Conservation (phyloP, 2,113 vertebrate genomes). For the Plestiodon gilberti region DNA sequence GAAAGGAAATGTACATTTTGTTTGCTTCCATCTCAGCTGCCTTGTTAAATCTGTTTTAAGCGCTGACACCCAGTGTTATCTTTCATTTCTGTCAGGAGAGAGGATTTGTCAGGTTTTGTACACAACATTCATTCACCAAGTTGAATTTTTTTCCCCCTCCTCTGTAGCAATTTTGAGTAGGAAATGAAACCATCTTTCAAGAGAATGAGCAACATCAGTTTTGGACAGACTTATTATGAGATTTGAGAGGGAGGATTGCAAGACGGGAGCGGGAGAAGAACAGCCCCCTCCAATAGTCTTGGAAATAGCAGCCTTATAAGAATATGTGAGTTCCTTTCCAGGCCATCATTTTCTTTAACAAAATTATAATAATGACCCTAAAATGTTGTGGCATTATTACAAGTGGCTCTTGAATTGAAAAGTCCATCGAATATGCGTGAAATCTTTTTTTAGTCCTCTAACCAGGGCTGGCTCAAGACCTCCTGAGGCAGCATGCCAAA, state of each 20-base stretch:
- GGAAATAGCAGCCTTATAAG: slow-evolving; percentile 59
- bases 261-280: slow-evolving; percentile 4
- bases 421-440: too few species aligned
- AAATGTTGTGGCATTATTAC: slow-evolving; percentile 47
- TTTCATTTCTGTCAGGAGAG: slow-evolving; percentile 83
- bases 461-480: too few species aligned
- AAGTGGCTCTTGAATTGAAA: slow-evolving; percentile 37
- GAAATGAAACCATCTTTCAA: slow-evolving; percentile 82
- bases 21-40: slow-evolving; percentile 72
- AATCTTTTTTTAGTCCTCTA: too few species aligned
- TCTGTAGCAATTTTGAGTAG: slow-evolving; percentile 74
- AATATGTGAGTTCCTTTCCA: slow-evolving; percentile 46
- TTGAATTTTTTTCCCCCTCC: slow-evolving; percentile 66
- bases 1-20: slow-evolving; percentile 65
- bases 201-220: slow-evolving; percentile 72
- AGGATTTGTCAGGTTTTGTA: slow-evolving; percentile 78
- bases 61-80: slow-evolving; percentile 75
- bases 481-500: too few species aligned
- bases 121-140: slow-evolving; percentile 78
- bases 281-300: slow-evolving; percentile 63
- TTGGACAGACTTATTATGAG: slow-evolving; percentile 79
- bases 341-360: slow-evolving; percentile 40
- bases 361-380: slow-evolving; percentile 8
- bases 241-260: slow-evolving; percentile 64
- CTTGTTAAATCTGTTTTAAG: slow-evolving; percentile 81